Evolutionary conservation across 2,888 invertebrate genomes (phyloP).

Genomic region (Slavum lentiscoides): DNA sequence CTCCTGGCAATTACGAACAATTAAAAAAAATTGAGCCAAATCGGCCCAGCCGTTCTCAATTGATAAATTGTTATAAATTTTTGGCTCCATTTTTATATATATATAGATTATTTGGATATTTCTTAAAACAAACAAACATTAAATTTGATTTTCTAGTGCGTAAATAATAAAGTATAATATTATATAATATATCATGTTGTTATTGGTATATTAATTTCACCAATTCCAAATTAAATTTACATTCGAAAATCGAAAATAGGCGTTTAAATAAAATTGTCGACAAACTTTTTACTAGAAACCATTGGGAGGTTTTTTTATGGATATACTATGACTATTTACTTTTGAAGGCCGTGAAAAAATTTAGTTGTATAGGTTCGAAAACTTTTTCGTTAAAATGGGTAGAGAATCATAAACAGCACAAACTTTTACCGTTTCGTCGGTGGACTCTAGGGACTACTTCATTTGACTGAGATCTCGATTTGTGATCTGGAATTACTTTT

Average conservation of each 20-base stretch:
- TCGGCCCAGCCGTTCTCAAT: too few relatives aligned
- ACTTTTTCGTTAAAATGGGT: slow-evolving; percentile 8
- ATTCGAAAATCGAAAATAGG: neutral
- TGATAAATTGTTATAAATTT: too few relatives aligned
- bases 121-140: too few relatives aligned
- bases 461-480: slow-evolving; percentile 28
- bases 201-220: neutral
- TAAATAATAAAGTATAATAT: too few relatives aligned
- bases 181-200: neutral
- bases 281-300: slow-evolving; percentile 15
- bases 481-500: slow-evolving; percentile 5
- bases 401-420: slow-evolving; percentile 24
- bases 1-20: too few relatives aligned
- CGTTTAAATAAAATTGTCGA: neutral
- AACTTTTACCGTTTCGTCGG: slow-evolving; percentile 4
- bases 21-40: too few relatives aligned
- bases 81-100: too few relatives aligned
- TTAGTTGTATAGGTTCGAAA: slow-evolving; percentile 6
- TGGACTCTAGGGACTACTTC: neutral
- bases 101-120: too few relatives aligned
- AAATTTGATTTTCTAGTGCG: too few relatives aligned
- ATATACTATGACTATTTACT: slow-evolving; percentile 5
- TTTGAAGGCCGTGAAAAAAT: slow-evolving; percentile 2
- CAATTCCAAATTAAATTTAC: neutral
- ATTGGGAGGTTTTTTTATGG: neutral